Evolutionary conservation across 1,140 invertebrate genomes (phyloP).

Genomic region (Eumaeus atala): DNA sequence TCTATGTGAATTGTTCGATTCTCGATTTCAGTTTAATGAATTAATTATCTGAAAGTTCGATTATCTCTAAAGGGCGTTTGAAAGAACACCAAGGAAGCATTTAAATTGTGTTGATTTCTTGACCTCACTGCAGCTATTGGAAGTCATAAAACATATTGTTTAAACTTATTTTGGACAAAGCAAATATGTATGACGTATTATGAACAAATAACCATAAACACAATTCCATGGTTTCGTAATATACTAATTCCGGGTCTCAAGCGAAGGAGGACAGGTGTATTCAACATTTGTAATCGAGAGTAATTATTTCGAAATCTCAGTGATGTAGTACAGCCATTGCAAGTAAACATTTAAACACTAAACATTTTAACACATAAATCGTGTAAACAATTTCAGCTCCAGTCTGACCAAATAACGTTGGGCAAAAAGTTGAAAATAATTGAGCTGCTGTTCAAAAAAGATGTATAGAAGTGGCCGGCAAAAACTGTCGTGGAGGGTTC

Average conservation of each 20-base stretch:
- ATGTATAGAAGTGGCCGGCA: conserved; percentile 51
- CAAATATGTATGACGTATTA: no score
- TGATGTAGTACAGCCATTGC: conserved; percentile 17
- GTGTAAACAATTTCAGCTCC: conserved; percentile 49
- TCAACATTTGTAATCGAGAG: conserved; percentile 15
- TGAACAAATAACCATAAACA: no score
- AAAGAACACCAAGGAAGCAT: conserved; percentile 18
- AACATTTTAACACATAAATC: conserved; percentile 52
- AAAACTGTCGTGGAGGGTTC: conserved; percentile 55
- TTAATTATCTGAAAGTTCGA: conserved; percentile 61
- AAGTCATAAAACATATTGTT: no score
- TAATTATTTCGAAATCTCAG: conserved; percentile 15
- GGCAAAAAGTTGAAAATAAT: conserved; percentile 65
- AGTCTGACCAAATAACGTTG: conserved; percentile 40
- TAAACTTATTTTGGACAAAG: no score
- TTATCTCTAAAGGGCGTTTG: conserved; percentile 46
- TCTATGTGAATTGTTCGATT: conserved; percentile 64
- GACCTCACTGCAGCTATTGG: no score
- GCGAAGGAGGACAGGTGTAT: conserved; percentile 9
- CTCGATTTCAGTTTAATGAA: conserved; percentile 64
- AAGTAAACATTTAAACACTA: conserved; percentile 32
- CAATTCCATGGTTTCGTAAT: no score
- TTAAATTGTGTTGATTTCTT: neutral
- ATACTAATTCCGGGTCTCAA: neutral
- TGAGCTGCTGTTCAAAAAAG: conserved; percentile 59